Evolutionary conservation across 2,113 vertebrate species (phyloP).

Genomic region (Hyperoodon ampullatus): DNA sequence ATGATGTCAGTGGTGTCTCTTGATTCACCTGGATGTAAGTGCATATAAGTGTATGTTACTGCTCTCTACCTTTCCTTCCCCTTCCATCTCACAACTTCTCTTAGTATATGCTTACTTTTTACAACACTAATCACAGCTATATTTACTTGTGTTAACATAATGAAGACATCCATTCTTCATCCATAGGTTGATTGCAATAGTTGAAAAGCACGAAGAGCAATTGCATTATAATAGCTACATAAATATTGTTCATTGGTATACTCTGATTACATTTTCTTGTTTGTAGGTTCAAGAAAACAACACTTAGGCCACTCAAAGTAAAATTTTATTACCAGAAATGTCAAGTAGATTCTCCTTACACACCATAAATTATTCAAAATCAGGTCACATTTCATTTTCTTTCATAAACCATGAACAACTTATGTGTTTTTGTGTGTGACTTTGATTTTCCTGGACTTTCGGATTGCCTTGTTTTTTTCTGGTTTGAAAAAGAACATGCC

Average conservation of each 20-base stretch:
- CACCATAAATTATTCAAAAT: background rate
- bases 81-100: background rate
- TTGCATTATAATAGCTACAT: background rate
- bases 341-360: background rate
- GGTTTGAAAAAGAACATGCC: background rate
- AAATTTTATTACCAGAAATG: constrained; percentile 1
- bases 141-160: background rate
- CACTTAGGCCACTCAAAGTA: background rate
- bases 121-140: background rate
- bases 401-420: background rate
- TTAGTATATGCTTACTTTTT: background rate
- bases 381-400: background rate
- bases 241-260: background rate
- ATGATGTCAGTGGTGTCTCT: background rate
- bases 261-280: background rate
- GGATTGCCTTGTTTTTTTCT: background rate
- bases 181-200: background rate
- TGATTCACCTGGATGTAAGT: background rate
- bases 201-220: background rate
- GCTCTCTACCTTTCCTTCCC: background rate
- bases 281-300: background rate
- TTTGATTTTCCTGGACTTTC: background rate
- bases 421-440: background rate
- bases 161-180: background rate
- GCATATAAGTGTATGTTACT: background rate